These are phyloP conservation scores for Vidua macroura DNA, from an alignment of 2,113 vertebrate genomes.

Conservation along the genomic window DNA sequence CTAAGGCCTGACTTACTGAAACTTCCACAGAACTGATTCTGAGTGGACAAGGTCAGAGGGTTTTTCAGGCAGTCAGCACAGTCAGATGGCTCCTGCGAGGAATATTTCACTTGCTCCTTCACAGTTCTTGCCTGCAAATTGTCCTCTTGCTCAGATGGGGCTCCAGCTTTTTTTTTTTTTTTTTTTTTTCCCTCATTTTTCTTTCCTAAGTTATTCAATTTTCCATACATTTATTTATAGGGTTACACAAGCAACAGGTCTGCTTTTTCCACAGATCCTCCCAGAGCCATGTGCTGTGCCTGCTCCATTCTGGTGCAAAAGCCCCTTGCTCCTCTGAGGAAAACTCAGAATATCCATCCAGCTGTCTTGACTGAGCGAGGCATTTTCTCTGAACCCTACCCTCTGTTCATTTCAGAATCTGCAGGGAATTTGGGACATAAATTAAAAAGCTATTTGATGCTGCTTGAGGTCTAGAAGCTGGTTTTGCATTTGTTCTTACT, in stretches of 20 bases:
- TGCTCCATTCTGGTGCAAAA: not conserved
- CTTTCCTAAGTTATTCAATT: not conserved
- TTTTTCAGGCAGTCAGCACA: too few relatives aligned
- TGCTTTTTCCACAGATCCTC: not conserved
- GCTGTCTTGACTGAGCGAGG: not conserved
- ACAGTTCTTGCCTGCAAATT: too few relatives aligned
- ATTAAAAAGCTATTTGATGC: not conserved
- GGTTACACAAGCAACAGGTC: not conserved
- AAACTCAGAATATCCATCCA: not conserved
- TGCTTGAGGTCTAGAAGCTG: not conserved
- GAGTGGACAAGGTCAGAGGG: too few relatives aligned
- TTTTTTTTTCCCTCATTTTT: not conserved
- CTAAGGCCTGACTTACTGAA: too few relatives aligned
- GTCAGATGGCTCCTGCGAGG: too few relatives aligned
- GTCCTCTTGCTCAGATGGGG: too few relatives aligned
- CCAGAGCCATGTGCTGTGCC: not conserved
- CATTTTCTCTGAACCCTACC: not conserved
- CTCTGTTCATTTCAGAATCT: not conserved
- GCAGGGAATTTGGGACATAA: not conserved
- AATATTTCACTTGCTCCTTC: too few relatives aligned
- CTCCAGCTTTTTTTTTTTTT: not conserved
- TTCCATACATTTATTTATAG: not conserved
- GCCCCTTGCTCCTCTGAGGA: not conserved
- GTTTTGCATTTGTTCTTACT: slow-evolving; percentile 19
- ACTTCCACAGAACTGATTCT: too few relatives aligned